Evolutionary conservation across 2,888 invertebrate species (phyloP).

Genomic region (Mystacides longicornis): DNA sequence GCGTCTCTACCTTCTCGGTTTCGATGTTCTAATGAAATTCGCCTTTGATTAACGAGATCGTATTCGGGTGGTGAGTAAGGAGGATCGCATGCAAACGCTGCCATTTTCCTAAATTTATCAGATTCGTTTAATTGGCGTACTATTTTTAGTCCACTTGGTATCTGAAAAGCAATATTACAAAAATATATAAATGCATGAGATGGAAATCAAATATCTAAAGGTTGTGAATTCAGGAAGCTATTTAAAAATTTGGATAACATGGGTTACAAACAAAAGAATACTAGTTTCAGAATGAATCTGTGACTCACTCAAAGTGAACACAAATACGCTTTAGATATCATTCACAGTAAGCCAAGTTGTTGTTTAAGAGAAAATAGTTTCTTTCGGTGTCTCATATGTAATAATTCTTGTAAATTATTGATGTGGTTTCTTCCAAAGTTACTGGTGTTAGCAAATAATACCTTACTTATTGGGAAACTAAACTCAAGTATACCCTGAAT

Average conservation of each 20-base stretch:
- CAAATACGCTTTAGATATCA: too few relatives aligned
- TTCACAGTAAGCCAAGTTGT: too few relatives aligned
- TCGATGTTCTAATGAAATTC: constrained; percentile 36
- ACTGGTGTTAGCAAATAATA: too few relatives aligned
- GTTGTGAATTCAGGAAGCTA: background rate
- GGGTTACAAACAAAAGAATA: too few relatives aligned
- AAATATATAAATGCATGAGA: background rate
- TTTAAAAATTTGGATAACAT: background rate
- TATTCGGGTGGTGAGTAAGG: constrained; percentile 38
- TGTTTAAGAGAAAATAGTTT: too few relatives aligned
- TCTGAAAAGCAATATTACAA: constrained; percentile 33
- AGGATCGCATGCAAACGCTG: constrained; percentile 46
- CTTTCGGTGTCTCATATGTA: too few relatives aligned
- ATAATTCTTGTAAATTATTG: too few relatives aligned
- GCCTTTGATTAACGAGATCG: constrained; percentile 45
- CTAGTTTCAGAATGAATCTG: too few relatives aligned
- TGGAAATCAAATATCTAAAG: background rate
- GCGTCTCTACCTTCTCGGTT: constrained; percentile 36
- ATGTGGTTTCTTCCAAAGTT: too few relatives aligned
- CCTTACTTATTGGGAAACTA: too few relatives aligned
- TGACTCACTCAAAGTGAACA: too few relatives aligned
- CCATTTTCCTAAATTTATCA: constrained; percentile 44
- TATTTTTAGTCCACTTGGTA: constrained; percentile 43
- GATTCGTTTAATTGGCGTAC: constrained; percentile 46
- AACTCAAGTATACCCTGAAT: too few relatives aligned